Evolutionary conservation across 2,888 invertebrate species (phyloP), one percentile per base, ranked within the genome.

Genomic region (Coleophora flavipennella): DNA sequence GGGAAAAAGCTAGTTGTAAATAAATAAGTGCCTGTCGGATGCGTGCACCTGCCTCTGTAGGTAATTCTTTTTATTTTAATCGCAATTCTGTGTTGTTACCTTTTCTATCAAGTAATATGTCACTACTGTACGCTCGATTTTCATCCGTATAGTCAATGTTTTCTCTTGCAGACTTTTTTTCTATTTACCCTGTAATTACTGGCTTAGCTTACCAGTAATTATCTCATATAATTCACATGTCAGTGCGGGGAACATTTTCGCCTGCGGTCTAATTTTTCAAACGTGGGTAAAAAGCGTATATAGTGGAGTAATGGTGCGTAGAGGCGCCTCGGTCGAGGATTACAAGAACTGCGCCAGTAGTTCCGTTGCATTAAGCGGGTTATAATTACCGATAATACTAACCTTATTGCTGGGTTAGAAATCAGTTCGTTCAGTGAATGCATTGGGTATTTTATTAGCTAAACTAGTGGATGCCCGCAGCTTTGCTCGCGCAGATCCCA

Each of bases 331-430:
- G 31, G 27, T 26, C 25, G 13, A 3, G 3, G 20, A 3, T 20
- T 6, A 33, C 44, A 48, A 47, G 44, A 45, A 44, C 35, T 38
- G 40, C 42, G 39, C 39, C 32, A 11, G 33, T 34, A 43, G 51
- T 50, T 49, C 44, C 51, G 48, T 44, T 42, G 46, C 48, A 52
- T 51, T 49, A 50, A 43, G 42, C 42, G 37, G 39, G 42, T 42
- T 41, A 35, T 46, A 38, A 42, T 48, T 50, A 49, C 51, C 43
- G 47, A 41, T 45, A 42, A 41, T 47, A 40, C 46, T 10, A 2
- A 20, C 3, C 20, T n/a, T 20, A 20, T 6, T 6, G 6, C 3
- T 6, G 20, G 20, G 20, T 20, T 20, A 20, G 20, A 6, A 20
- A 20, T 20, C 20, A 20, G 3, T 20, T 20, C 20, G 20, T 3